Evolutionary conservation across 2,888 invertebrate genomes (phyloP), one percentile per base, ranked within the genome.

Genomic region (Metalampra italica): DNA sequence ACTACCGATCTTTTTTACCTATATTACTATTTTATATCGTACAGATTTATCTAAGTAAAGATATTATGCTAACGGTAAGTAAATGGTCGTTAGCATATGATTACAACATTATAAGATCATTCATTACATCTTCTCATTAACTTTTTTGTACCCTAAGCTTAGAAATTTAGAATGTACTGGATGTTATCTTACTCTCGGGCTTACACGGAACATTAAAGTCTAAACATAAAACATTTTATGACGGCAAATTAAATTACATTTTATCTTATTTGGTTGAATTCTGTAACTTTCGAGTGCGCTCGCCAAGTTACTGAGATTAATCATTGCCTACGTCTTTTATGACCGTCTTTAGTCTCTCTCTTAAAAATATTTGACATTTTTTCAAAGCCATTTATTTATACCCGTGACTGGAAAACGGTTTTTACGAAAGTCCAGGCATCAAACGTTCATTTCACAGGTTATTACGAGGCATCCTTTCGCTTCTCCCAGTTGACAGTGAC

Each of bases 371-470:
- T n/a, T n/a, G n/a, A n/a, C n/a, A n/a, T n/a, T n/a, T n/a, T n/a
- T n/a, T n/a, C n/a, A n/a, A n/a, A n/a, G n/a, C n/a, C n/a, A n/a
- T n/a, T n/a, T n/a, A n/a, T n/a, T 32, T 32, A 32, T 42, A n/a
- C 42, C 13, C 8, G 14, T 34, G 14, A 43, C 11, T 45, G 55
- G 43, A 37, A 44, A 59, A 57, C 62, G 60, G 39, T 32, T 32
- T 40, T 36, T 12, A 32, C 40, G 14, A 46, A 22, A n/a, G 32
- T 34, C 71, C 71, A 77, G 78, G 75, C 81, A 82, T 81, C 79
- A 75, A 75, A 64, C 55, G 78, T 75, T 78, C 76, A 81, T 83
- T 82, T 86, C 76, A 74, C 78, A 80, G 78, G 80, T 82, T 81
- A 82, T 82, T 82, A 78, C 78, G 64, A 64, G 62, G 68, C 68